Base-by-base conservation (phyloP, 2,113 vertebrate species). In the Carlito syrichta region DNA sequence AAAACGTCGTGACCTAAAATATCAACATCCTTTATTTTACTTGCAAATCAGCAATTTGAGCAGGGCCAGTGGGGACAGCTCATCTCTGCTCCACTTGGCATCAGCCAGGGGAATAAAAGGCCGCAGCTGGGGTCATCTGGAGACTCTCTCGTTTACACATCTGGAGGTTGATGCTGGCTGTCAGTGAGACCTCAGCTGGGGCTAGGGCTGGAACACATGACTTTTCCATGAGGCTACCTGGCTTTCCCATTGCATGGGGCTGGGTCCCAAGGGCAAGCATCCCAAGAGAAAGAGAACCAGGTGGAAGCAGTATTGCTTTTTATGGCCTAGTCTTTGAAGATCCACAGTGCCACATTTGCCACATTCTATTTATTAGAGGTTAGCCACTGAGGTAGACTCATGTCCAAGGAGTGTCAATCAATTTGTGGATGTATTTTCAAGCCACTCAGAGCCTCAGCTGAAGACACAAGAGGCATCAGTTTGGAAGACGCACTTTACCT, bases 21-120 rank as follows among this genome's bases (percentile, higher is more conserved):
- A 92, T 62, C 88, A 95, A 86, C 66, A 45, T 35, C 62, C 74
- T 89, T 83, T 79, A 58, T 83, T 89, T 95, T 94, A 71, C 35
- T 92, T 43, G n/a, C 7, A 19, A 82, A 83, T 90, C 74, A 94
- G 84, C 43, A 69, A 17, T 74, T 68, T 76, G 38, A 62, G 87
- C 60, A 50, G 35, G 14, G 40, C 35, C 45, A n/a, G 19, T 16
- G 40, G 35, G 16, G 13, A 69, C 7, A 38, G 63, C n/a, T 84
- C 48, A 43, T 96, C 38, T 63, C 86, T 16, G 13, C 25, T 86
- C 68, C 40, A 35, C 11, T 16, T 13, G 7, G 45, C 66, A 8
- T 50, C 23, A n/a, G 45, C 63, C 76, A 35, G 17, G 54, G 11
- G 10, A 2, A 38, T 45, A 14, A 50, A 43, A 77, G 35, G 9